A percentile compares a stretch with the other conserved stretches of the same genome.
Conservation (phyloP, 2,797 vertebrate species). For the Carcharodon carcharias region DNA sequence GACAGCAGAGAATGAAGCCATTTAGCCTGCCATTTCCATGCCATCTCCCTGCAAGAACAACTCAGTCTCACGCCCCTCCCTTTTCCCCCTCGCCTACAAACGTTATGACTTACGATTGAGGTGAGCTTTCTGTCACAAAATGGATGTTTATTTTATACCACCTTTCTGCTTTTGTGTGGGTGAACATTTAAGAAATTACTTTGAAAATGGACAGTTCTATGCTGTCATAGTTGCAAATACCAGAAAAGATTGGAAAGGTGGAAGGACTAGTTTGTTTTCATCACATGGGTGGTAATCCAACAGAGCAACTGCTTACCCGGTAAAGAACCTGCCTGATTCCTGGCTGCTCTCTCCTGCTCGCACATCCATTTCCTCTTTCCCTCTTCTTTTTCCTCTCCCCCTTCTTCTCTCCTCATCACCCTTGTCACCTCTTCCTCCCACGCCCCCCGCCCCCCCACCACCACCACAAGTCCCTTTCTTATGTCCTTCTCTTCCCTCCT, state of each 20-base stretch:
- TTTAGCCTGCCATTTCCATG: not conserved
- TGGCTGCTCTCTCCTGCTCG: not conserved
- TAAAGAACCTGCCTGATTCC: not conserved
- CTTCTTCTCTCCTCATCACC: not conserved
- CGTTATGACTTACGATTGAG: not conserved
- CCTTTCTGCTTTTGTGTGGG: not conserved
- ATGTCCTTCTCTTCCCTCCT: not conserved
- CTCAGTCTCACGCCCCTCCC: not conserved
- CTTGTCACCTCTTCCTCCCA: not conserved
- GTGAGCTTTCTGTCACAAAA: not conserved
- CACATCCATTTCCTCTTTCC: no score
- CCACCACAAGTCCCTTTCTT: not conserved
- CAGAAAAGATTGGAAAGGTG: not conserved
- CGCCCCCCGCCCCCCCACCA: no score
- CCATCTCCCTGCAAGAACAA: not conserved
- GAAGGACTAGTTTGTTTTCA: not conserved
- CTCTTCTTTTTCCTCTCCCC: not conserved
- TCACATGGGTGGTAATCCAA: not conserved
- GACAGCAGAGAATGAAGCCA: no score
- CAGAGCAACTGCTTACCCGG: not conserved
- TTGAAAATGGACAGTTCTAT: not conserved
- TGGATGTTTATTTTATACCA: not conserved
- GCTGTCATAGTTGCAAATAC: not conserved
- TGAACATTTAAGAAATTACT: not conserved
- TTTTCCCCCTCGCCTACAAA: not conserved